phyloP scores from a whole-genome alignment of 2,888 invertebrate genomes.

The Harpalus rufipes region DNA sequence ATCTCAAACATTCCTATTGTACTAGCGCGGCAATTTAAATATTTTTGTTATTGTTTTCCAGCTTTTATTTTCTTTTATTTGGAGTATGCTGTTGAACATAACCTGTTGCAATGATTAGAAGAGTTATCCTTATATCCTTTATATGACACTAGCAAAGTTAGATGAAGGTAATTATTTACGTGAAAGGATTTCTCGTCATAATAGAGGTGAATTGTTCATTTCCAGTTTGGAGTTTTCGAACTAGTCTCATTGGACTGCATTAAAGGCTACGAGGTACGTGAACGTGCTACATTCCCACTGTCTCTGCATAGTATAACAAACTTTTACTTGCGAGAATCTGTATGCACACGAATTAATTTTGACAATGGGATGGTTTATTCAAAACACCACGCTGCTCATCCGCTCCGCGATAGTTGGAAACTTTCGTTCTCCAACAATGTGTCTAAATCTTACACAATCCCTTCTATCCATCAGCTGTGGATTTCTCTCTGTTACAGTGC shows the following conservation, averaged over 20 bases:
- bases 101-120: too few relatives aligned
- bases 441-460: slow-evolving; percentile 60
- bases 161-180: neutral
- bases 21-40: too few relatives aligned
- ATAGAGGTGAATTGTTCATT: slow-evolving; percentile 8
- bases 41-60: too few relatives aligned
- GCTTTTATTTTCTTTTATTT: too few relatives aligned
- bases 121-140: too few relatives aligned
- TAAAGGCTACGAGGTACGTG: slow-evolving; percentile 4
- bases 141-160: too few relatives aligned
- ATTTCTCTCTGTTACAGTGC: neutral
- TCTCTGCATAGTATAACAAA: slow-evolving; percentile 16
- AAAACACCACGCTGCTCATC: slow-evolving; percentile 55
- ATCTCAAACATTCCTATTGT: too few relatives aligned
- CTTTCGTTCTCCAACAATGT: slow-evolving; percentile 61
- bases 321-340: slow-evolving; percentile 37
- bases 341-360: slow-evolving; percentile 60
- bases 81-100: too few relatives aligned
- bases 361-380: slow-evolving; percentile 60
- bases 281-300: too few relatives aligned
- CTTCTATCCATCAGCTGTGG: slow-evolving; percentile 55
- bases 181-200: neutral
- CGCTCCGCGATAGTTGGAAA: slow-evolving; percentile 48
- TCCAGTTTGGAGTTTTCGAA: neutral
- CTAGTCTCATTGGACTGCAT: slow-evolving; percentile 13